Conservation (phyloP, 2,888 invertebrate species). For the Agrotis puta region DNA sequence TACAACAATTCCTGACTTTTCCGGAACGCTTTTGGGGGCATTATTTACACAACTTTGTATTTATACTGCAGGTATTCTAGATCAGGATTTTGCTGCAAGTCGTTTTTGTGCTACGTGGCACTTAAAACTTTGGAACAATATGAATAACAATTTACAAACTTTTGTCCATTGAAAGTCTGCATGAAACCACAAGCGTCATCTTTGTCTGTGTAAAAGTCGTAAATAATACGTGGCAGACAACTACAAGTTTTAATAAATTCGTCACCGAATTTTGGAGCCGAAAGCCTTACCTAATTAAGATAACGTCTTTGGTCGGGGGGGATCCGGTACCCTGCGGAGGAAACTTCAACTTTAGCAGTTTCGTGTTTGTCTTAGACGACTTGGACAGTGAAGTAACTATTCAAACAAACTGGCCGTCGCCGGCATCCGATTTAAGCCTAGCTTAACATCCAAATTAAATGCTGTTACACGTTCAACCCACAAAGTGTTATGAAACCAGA, state of each 20-base stretch:
- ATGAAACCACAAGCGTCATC: constrained; percentile 47
- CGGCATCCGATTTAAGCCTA: constrained; percentile 72
- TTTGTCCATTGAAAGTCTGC: constrained; percentile 45
- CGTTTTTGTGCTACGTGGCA: constrained; percentile 32
- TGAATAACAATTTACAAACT: constrained; percentile 48
- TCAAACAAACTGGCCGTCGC: constrained; percentile 79
- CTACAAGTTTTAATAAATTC: constrained; percentile 80
- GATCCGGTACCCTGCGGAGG: constrained; percentile 70
- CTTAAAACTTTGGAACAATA: constrained; percentile 46
- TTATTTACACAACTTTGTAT: constrained; percentile 30
- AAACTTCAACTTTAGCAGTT: constrained; percentile 82
- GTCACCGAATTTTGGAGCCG: constrained; percentile 76
- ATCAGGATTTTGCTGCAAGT: constrained; percentile 23
- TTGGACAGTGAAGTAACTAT: constrained; percentile 86
- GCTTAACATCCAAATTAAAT: constrained; percentile 83
- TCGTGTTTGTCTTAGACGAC: constrained; percentile 86
- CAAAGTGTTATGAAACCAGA: constrained; percentile 67
- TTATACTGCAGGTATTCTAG: constrained; percentile 40
- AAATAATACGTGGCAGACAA: constrained; percentile 68
- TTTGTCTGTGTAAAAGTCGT: constrained; percentile 32
- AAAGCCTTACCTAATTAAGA: constrained; percentile 83
- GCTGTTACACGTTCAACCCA: constrained; percentile 76
- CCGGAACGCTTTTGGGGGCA: constrained; percentile 26
- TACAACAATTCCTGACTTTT: constrained; percentile 11
- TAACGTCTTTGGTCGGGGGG: constrained; percentile 78